Evolutionary conservation across 2,113 vertebrate genomes (phyloP), one percentile per base, ranked within the genome.

Genomic region (Phaethon lepturus): DNA sequence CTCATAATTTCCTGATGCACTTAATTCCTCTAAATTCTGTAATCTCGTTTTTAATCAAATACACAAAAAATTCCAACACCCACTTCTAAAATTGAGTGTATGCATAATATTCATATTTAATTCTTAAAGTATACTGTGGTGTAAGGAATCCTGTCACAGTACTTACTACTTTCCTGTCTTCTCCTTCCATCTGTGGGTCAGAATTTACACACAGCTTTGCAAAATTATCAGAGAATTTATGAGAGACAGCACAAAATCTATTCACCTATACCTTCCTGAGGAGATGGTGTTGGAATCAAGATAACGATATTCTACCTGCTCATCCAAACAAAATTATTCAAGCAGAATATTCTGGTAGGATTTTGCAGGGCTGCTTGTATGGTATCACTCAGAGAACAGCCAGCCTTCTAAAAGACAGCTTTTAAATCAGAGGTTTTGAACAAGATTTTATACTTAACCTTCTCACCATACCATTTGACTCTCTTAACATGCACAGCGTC

Each of bases 191-290:
- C 91, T 71, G 55, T 29, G 22, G 80, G 53, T 90, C 62, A 88
- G 62, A 90, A 97, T 93, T 97, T 96, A 96, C 91, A 88, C 78
- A 79, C 8, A 85, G 77, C 47, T 84, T 96, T 90, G 86, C 56
- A 93, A 94, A 95, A 94, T 58, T 82, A 80, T 91, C 74, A 91
- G 84, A 82, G 75, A 96, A 96, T 96, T 95, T 97, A 94, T 66
- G 89, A 92, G 31, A 82, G 66, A 76, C 81, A 85, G 86, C 84
- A 94, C 67, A 91, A 96, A 96, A 94, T 96, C 86, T 95, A 88
- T 94, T 95, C 28, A 45, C 40, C 89, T 87, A 62, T 11, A 78
- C 42, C 45, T 79, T 95, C 71, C 86, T 77, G 86, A 74, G 74
- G 88, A 95, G 74, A 73, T 23, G 63, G 69, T 67, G n/a, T 6